phyloP scores from a whole-genome alignment of 2,113 vertebrate genomes.

The Tachysurus fulvidraco region DNA sequence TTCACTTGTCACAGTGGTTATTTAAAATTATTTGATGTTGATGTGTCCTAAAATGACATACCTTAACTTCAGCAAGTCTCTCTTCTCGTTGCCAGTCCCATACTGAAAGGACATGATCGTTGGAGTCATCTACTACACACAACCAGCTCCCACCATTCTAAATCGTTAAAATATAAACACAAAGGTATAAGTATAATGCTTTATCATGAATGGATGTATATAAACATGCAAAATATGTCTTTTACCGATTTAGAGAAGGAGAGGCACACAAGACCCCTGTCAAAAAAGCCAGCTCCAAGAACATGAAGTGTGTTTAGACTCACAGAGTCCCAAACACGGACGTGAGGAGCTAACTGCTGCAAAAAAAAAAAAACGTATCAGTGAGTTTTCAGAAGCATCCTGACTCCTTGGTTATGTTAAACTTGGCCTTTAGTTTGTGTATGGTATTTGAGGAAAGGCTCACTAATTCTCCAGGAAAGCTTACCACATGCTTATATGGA shows the following conservation, averaged over 20 bases:
- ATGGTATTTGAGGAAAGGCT: not conserved
- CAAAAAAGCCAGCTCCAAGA: conserved; percentile 90
- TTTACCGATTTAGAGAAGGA: conserved; percentile 98
- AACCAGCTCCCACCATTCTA: conserved; percentile 93
- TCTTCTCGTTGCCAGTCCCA: conserved; percentile 99
- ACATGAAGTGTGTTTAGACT: conserved; percentile 95
- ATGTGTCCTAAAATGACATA: conserved; percentile 46
- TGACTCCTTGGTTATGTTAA: not conserved
- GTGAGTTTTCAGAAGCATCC: not conserved
- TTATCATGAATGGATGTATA: not conserved
- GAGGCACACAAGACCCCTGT: conserved; percentile 90
- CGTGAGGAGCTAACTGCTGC: conserved; percentile 89
- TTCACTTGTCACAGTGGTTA: not conserved
- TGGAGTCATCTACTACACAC: conserved; percentile 94
- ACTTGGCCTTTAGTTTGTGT: not conserved
- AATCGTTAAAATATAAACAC: conserved; percentile 12
- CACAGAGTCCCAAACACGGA: conserved; percentile 98
- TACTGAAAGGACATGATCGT: conserved; percentile 92
- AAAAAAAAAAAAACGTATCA: conserved; percentile 36
- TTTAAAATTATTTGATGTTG: not conserved
- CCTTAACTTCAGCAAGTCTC: conserved; percentile 92
- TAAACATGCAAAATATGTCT: conserved; percentile 7
- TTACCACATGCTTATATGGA: not conserved
- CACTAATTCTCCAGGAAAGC: not conserved
- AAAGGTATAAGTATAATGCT: not conserved